Evolutionary conservation across 2,797 vertebrate species (phyloP).

Genomic region (Vireo griseus): DNA sequence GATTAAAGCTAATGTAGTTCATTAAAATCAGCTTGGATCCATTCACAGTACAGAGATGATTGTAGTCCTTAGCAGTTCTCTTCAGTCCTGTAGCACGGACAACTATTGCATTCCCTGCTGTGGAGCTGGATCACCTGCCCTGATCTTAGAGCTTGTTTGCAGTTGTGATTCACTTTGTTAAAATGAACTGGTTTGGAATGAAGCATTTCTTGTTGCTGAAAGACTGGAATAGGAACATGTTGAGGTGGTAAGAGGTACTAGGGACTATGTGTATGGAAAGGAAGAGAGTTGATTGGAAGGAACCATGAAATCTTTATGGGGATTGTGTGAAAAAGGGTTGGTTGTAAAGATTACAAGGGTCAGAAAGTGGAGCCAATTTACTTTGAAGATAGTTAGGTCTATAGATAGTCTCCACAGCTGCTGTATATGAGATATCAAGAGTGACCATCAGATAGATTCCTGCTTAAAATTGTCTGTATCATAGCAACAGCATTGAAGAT

Average conservation of each 20-base stretch:
- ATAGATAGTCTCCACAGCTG: neutral
- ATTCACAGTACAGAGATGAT: neutral
- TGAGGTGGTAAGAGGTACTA: neutral
- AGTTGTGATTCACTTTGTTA: neutral
- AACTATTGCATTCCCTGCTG: neutral
- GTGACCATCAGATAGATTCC: neutral
- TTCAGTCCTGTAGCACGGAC: neutral
- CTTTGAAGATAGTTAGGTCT: neutral
- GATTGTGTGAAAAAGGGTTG: neutral
- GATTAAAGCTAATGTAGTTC: neutral
- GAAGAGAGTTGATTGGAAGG: neutral
- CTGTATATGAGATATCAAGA: neutral
- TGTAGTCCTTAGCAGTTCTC: neutral
- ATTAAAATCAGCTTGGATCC: neutral
- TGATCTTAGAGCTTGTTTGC: neutral
- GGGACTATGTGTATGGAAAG: neutral
- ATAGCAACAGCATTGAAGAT: neutral
- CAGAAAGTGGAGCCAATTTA: neutral
- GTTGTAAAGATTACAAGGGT: neutral
- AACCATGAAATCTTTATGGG: neutral
- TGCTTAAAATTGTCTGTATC: neutral
- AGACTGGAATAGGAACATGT: neutral
- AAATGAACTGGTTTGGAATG: neutral
- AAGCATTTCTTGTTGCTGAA: neutral
- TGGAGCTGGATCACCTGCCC: neutral